These are phyloP conservation scores for Lutjanus erythropterus DNA, from an alignment of 2,113 vertebrate species.

Conservation along the genomic window DNA sequence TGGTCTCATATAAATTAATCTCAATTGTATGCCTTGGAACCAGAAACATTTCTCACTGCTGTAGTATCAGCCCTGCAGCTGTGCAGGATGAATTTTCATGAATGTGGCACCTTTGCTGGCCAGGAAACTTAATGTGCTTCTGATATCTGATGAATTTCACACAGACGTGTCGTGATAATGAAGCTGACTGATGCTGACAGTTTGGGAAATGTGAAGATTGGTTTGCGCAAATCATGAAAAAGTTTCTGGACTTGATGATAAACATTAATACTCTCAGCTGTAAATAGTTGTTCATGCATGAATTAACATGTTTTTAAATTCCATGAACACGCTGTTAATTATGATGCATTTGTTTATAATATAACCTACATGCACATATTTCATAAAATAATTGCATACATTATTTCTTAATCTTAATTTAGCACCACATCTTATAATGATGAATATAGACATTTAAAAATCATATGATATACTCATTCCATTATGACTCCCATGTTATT, in stretches of 20 bases:
- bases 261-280: not conserved
- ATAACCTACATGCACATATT: not conserved
- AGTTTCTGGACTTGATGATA: not conserved
- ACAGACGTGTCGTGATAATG: constrained; percentile 13
- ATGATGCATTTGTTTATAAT: not conserved
- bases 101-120: constrained; percentile 32
- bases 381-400: not conserved
- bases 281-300: not conserved
- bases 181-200: constrained; percentile 32
- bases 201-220: constrained; percentile 7
- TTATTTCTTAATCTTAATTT: not conserved
- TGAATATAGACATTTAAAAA: constrained; percentile 23
- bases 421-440: constrained; percentile 1
- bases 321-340: not conserved
- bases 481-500: not conserved
- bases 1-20: not conserved
- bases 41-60: constrained; percentile 7
- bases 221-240: constrained; percentile 5
- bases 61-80: constrained; percentile 1
- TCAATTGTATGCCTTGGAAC: not conserved
- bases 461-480: not conserved
- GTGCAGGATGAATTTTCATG: constrained; percentile 37
- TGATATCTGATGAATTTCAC: constrained; percentile 49
- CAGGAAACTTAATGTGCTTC: constrained; percentile 30
- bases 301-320: not conserved